Conservation (phyloP, 1,140 invertebrate genomes). For the Mactra quadrangularis region DNA sequence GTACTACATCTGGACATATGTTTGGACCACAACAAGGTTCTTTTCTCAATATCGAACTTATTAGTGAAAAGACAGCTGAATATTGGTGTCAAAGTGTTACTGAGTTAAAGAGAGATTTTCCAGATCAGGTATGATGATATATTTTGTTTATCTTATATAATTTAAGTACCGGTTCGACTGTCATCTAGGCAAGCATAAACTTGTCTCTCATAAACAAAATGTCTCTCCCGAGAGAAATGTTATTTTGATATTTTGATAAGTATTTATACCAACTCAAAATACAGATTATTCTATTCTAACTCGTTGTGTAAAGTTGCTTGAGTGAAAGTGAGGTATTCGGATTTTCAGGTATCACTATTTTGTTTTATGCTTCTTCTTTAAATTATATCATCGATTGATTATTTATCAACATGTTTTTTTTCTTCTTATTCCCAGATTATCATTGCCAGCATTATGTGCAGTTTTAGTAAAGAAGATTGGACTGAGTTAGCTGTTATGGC, state of each 20-base stretch:
- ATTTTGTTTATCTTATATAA: too few relatives aligned
- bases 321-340: not conserved
- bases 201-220: too few relatives aligned
- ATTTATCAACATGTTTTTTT: not conserved
- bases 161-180: too few relatives aligned
- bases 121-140: constrained; percentile 88
- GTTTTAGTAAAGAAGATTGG: constrained; percentile 95
- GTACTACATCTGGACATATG: constrained; percentile 94
- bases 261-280: too few relatives aligned
- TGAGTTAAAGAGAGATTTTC: constrained; percentile 97
- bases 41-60: constrained; percentile 99
- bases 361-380: not conserved
- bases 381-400: not conserved
- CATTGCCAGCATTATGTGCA: constrained; percentile 99
- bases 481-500: constrained; percentile 90
- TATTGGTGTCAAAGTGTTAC: constrained; percentile 96
- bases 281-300: too few relatives aligned
- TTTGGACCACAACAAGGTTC: constrained; percentile 97
- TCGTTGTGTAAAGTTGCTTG: not conserved
- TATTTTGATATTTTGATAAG: too few relatives aligned
- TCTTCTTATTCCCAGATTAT: constrained; percentile 88
- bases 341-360: too few relatives aligned
- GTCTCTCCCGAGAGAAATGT: too few relatives aligned
- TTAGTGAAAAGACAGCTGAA: constrained; percentile 96
- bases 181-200: too few relatives aligned